Base-by-base conservation (phyloP, 2,797 vertebrate genomes). In the Pseudotriccus pelzelni region DNA sequence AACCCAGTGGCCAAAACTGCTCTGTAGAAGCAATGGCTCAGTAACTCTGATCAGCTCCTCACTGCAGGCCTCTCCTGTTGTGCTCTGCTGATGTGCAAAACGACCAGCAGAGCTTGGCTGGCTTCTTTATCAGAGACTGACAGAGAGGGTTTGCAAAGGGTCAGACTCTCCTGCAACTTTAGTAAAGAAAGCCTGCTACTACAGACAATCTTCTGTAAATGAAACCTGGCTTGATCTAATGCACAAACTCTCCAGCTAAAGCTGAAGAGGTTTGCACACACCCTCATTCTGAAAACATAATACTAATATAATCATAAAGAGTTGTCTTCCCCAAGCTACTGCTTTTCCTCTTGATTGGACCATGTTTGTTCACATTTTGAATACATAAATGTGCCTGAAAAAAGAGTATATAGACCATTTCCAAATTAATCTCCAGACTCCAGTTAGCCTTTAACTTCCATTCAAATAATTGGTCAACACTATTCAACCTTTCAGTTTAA, bases 391-490 rank as follows among this genome's bases (percentile, higher is more conserved):
- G 19, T 28, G 27, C 13, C 36, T 72, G 41, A 73, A 94, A 90
- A 85, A 24, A 86, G 28, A 69, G 68, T 27, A 50, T 44, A 30
- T 47, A 49, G 8, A 34, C 15, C 10, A 39, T 41, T 83, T 90
- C 44, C 64, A 87, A 80, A 92, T 89, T 74, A 67, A 58, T 63
- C 52, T 92, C 63, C 43, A 55, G 52, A 55, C 4, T 84, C 58
- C 49, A 49, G 47, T 58, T 87, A 77, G 10, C 34, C 53, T 80
- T 84, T 87, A 86, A 68, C 66, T 93, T 72, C 21, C 41, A 24
- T 77, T 90, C 8, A 17, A 86, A 58, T 67, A 79, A 53, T 12
- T 89, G 47, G 67, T 74, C 49, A 62, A 39, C 8, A 16, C 46
- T 79, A 43, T 53, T 19, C 43, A 44, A 17, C 12, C 83, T 77